These are phyloP conservation scores for Scaptomyza montana DNA, from an alignment of 1,140 invertebrate genomes.

Conservation along the genomic window DNA sequence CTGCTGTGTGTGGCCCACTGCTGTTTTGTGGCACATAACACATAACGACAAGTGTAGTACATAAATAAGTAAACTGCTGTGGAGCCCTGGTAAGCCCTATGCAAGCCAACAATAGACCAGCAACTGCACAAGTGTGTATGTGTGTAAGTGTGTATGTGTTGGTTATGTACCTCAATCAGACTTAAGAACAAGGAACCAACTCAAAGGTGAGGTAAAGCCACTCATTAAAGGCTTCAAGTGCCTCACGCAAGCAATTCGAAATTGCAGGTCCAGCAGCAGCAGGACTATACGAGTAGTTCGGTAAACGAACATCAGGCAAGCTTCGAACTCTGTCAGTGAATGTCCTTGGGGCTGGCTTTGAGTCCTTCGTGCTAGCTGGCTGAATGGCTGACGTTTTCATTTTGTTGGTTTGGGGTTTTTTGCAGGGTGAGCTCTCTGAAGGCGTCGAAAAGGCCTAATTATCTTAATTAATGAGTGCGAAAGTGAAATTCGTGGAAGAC, in stretches of 20 bases:
- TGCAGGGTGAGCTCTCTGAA: slow-evolving; percentile 74
- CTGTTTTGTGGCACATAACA: not conserved
- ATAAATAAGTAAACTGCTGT: not conserved
- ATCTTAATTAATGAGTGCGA: slow-evolving; percentile 81
- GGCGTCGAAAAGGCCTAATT: slow-evolving; percentile 81
- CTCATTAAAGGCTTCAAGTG: slow-evolving; percentile 62
- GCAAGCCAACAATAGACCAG: slow-evolving; percentile 2
- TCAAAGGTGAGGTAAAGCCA: slow-evolving; percentile 32
- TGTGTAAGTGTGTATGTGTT: slow-evolving; percentile 18
- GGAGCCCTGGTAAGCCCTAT: not conserved
- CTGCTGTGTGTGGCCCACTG: not conserved
- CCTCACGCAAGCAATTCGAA: slow-evolving; percentile 42
- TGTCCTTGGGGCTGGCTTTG: slow-evolving; percentile 24
- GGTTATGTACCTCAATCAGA: slow-evolving; percentile 42
- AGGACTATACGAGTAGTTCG: slow-evolving; percentile 3
- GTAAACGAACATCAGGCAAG: slow-evolving; percentile 22
- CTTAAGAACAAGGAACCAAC: slow-evolving; percentile 28
- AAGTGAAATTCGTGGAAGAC: slow-evolving; percentile 80
- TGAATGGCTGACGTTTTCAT: too few species aligned
- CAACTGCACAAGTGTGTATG: not conserved
- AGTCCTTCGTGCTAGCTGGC: slow-evolving; percentile 5
- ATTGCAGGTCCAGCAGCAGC: slow-evolving; percentile 49
- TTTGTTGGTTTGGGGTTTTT: slow-evolving; percentile 31
- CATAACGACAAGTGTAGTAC: not conserved
- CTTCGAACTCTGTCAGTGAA: slow-evolving; percentile 61